Percentiles rank a stretch among this genome's conserved stretches.
Conservation (phyloP, 1,140 invertebrate genomes). For the Bombus confusus region DNA sequence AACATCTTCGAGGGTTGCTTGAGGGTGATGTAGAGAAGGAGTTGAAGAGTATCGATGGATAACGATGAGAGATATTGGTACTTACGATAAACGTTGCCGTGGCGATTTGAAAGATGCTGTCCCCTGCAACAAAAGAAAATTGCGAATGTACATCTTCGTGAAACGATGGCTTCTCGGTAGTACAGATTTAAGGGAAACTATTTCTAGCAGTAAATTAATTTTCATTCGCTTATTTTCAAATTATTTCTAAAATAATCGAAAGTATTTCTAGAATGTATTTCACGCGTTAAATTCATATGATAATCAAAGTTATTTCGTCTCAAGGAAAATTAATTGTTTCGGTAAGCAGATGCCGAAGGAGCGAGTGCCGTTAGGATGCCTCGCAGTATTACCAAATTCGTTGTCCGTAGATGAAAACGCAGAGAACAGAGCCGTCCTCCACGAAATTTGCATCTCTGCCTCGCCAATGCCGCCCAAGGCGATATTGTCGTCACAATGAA, state of each 20-base stretch:
- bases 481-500: slow-evolving; percentile 80
- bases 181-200: background rate
- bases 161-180: background rate
- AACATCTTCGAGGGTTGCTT: too few species aligned
- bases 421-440: slow-evolving; percentile 56
- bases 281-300: background rate
- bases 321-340: background rate
- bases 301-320: background rate
- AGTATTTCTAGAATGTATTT: background rate
- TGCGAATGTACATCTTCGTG: background rate
- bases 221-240: background rate
- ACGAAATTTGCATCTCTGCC: slow-evolving; percentile 71
- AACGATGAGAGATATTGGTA: slow-evolving; percentile 38
- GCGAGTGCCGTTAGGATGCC: background rate
- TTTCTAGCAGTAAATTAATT: background rate
- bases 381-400: slow-evolving; percentile 50
- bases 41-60: background rate
- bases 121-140: slow-evolving; percentile 74
- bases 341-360: background rate
- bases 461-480: slow-evolving; percentile 78
- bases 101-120: slow-evolving; percentile 77
- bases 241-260: background rate
- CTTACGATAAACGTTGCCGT: slow-evolving; percentile 80
- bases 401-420: slow-evolving; percentile 55
- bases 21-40: background rate